A percentile compares a stretch with the other conserved stretches of the same genome.
These are phyloP conservation scores for Heliconius melpomene DNA, from an alignment of 1,140 invertebrate genomes.

Conservation along the genomic window DNA sequence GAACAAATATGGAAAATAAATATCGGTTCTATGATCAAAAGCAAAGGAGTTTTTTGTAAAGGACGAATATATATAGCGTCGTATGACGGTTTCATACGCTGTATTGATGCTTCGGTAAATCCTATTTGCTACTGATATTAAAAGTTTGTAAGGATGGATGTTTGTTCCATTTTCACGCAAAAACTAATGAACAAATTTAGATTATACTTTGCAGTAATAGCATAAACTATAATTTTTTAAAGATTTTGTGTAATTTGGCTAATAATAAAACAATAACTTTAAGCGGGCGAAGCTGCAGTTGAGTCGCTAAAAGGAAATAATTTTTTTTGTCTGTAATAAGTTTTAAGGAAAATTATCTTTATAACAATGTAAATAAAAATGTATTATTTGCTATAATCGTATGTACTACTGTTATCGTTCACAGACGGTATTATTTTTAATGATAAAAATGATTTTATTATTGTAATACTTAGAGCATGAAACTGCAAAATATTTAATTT, in stretches of 20 bases:
- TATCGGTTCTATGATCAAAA: constrained; percentile 85
- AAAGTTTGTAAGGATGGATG: too few species aligned
- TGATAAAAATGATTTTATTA: constrained; percentile 6
- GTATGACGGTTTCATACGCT: constrained; percentile 85
- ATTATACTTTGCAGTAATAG: too few species aligned
- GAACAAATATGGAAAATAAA: constrained; percentile 83
- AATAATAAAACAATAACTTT: too few species aligned
- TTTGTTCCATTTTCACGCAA: too few species aligned
- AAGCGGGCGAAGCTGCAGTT: too few species aligned
- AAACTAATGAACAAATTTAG: too few species aligned
- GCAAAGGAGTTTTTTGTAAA: constrained; percentile 81
- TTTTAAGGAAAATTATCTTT: background rate
- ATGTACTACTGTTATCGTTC: background rate
- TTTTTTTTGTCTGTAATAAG: background rate
- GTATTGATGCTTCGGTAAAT: constrained; percentile 82
- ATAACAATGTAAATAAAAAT: background rate
- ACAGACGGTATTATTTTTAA: background rate
- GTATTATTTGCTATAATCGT: background rate
- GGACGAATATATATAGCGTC: constrained; percentile 84
- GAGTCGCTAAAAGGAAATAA: background rate
- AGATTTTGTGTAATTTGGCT: too few species aligned
- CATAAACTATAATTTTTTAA: too few species aligned
- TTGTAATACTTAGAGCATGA: background rate
- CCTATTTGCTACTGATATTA: too few species aligned
- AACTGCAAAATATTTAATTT: background rate